Evolutionary conservation across 2,797 vertebrate species (phyloP).

Genomic region (Labroides dimidiatus): DNA sequence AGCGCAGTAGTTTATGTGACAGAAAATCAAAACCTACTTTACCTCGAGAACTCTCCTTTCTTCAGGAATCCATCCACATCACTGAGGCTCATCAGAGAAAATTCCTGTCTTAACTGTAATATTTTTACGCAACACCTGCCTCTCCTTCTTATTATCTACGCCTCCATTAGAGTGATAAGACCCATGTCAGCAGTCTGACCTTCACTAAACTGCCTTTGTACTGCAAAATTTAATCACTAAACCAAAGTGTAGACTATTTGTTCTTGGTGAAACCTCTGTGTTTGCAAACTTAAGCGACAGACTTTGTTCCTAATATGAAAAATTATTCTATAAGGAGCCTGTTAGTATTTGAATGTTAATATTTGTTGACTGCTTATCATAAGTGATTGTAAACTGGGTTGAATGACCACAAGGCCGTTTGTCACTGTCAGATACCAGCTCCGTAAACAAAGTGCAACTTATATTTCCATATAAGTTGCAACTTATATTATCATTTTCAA

Average conservation of each 20-base stretch:
- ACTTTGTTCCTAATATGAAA: neutral
- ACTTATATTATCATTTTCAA: neutral
- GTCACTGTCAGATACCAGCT: neutral
- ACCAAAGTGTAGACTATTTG: neutral
- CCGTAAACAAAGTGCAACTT: neutral
- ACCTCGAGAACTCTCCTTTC: constrained; percentile 44
- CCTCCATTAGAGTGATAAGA: constrained; percentile 74
- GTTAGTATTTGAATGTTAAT: neutral
- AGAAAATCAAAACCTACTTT: constrained; percentile 6
- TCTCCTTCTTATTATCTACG: constrained; percentile 65
- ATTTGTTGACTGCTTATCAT: constrained; percentile 23
- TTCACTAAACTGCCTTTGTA: neutral
- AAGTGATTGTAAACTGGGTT: constrained; percentile 53
- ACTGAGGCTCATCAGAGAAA: constrained; percentile 31
- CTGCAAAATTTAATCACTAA: constrained; percentile 17
- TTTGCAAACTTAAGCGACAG: neutral
- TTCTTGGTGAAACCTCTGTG: neutral
- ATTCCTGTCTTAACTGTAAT: constrained; percentile 43
- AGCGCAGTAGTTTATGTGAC: neutral
- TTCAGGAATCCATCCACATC: constrained; percentile 18
- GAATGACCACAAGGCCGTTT: constrained; percentile 61
- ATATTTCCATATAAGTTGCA: neutral
- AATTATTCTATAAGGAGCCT: neutral
- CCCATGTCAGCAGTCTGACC: constrained; percentile 29
- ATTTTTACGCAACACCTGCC: constrained; percentile 49